These are phyloP conservation scores for Neogobius melanostomus DNA, from an alignment of 2,113 vertebrate genomes.

Conservation along the genomic window DNA sequence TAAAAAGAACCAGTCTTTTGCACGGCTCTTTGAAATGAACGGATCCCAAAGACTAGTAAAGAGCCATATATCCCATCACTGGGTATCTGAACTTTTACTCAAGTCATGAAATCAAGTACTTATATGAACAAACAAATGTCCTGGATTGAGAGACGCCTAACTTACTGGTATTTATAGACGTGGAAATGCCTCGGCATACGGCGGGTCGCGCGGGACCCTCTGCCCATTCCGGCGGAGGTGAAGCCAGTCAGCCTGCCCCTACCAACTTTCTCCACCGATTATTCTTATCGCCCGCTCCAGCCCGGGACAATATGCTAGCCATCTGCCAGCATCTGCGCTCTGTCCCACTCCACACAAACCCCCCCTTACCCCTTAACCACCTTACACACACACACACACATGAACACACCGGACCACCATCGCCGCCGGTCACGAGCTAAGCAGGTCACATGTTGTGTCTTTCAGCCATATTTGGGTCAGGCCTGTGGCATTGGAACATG, in stretches of 20 bases:
- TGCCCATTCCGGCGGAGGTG: slow-evolving; percentile 7
- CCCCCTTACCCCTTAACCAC: slow-evolving; percentile 14
- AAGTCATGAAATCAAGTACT: too few relatives aligned
- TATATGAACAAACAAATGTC: too few relatives aligned
- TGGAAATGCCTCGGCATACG: too few relatives aligned
- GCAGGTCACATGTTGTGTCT: slow-evolving; percentile 98
- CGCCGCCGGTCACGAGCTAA: slow-evolving; percentile 75
- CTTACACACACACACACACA: slow-evolving; percentile 35
- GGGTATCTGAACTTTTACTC: too few relatives aligned
- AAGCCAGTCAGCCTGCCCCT: slow-evolving; percentile 62
- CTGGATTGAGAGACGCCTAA: not conserved
- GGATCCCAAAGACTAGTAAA: too few relatives aligned
- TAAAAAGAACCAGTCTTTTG: too few relatives aligned
- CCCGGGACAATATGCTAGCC: slow-evolving; percentile 96
- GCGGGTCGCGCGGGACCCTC: not conserved
- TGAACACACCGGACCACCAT: slow-evolving; percentile 63
- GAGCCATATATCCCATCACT: too few relatives aligned
- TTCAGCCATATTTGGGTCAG: slow-evolving; percentile 99
- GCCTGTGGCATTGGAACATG: slow-evolving; percentile 80
- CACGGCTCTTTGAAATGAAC: too few relatives aligned
- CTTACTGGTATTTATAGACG: not conserved
- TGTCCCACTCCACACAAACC: slow-evolving; percentile 83
- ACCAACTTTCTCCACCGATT: slow-evolving; percentile 87
- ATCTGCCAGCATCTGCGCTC: slow-evolving; percentile 95
- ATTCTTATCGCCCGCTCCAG: slow-evolving; percentile 83